Conservation (phyloP, 2,797 vertebrate genomes). For the Enteromius anoplus region DNA sequence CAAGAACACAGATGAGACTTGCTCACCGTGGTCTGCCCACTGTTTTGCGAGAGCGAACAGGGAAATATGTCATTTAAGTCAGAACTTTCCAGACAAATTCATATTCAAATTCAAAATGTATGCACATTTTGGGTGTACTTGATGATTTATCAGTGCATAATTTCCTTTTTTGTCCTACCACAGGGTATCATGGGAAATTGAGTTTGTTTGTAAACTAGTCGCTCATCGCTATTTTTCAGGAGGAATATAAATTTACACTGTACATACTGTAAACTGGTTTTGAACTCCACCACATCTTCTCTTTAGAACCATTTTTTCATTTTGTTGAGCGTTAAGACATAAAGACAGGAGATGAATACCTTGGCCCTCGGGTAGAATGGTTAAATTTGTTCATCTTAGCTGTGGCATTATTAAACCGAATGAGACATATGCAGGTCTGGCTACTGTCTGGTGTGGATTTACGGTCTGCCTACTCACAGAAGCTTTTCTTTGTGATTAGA, state of each 20-base stretch:
- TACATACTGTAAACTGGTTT: neutral
- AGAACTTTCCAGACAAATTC: neutral
- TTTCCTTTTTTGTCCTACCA: neutral
- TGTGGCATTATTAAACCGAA: conserved; percentile 13
- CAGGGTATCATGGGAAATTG: neutral
- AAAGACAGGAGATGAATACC: neutral
- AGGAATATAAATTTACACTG: neutral
- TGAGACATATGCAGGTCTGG: conserved; percentile 40
- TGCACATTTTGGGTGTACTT: neutral
- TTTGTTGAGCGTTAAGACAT: conserved; percentile 8
- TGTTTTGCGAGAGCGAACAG: neutral
- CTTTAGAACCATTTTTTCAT: neutral
- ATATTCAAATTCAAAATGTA: neutral
- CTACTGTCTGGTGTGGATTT: conserved; percentile 41
- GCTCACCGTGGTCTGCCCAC: neutral
- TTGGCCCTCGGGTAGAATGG: neutral
- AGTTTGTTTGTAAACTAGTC: neutral
- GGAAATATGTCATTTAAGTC: neutral
- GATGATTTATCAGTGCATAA: neutral
- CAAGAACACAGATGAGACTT: neutral
- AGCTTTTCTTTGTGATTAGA: conserved; percentile 44
- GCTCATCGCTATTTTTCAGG: neutral
- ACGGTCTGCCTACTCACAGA: conserved; percentile 9
- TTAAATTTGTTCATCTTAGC: conserved; percentile 1
- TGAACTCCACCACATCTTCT: neutral